Evolutionary conservation across 2,797 vertebrate species (phyloP).

Genomic region (Oreortyx pictus): DNA sequence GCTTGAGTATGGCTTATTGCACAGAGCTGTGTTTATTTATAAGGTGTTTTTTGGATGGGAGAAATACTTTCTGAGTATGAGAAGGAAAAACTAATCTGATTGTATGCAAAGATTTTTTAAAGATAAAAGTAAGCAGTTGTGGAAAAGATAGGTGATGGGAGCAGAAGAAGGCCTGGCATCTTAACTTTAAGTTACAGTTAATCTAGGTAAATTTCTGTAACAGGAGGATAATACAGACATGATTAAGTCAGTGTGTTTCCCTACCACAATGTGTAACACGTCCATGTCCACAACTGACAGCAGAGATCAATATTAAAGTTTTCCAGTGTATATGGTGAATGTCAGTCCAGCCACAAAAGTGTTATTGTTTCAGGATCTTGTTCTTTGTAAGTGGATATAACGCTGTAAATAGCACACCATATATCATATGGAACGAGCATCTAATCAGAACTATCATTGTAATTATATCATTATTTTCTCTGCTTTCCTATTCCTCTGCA

Average conservation of each 20-base stretch:
- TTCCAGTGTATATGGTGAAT: not conserved
- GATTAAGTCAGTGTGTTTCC: constrained; percentile 10
- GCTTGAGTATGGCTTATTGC: not conserved
- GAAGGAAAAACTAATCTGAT: not conserved
- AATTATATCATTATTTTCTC: not conserved
- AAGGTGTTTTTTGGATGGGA: not conserved
- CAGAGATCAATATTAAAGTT: not conserved
- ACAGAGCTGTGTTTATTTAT: not conserved
- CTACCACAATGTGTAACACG: not conserved
- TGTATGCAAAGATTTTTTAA: not conserved
- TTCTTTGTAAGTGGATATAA: not conserved
- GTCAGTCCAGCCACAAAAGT: not conserved
- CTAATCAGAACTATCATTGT: not conserved
- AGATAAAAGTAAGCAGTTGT: not conserved
- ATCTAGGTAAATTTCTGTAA: constrained; percentile 26
- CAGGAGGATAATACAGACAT: constrained; percentile 19
- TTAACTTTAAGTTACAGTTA: not conserved
- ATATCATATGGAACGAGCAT: not conserved
- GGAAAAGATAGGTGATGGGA: not conserved
- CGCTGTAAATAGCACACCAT: not conserved
- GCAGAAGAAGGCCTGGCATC: not conserved
- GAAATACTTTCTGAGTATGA: not conserved
- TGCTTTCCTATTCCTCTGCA: not conserved
- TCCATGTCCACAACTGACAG: not conserved
- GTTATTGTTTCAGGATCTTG: not conserved